A percentile compares a stretch with the other conserved stretches of the same genome.
Conservation (phyloP, 2,797 vertebrate genomes). For the Pipistrellus pygmaeus region DNA sequence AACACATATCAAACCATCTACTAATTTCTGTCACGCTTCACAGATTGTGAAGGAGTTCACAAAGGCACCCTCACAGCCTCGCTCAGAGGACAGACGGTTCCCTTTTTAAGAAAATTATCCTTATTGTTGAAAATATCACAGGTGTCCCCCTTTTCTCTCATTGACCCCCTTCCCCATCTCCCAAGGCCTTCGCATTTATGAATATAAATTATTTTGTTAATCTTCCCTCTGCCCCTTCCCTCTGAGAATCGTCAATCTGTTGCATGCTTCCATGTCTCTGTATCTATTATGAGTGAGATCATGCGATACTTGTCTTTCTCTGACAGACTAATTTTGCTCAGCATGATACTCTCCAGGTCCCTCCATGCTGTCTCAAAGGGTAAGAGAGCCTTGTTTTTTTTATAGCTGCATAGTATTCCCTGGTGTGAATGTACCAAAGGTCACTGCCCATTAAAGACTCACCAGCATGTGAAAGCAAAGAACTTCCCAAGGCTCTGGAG, state of each 20-base stretch:
- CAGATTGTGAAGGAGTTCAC: accelerated
- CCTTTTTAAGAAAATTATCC: not conserved
- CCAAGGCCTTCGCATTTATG: not conserved
- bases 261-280: not conserved
- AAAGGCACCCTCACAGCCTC: accelerated
- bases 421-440: not conserved
- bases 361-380: not conserved
- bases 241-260: not conserved
- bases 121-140: not conserved
- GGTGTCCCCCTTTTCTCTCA: not conserved
- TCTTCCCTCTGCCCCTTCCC: not conserved
- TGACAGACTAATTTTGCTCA: accelerated
- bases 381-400: not conserved
- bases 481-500: too few species aligned
- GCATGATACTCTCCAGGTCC: not conserved
- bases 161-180: too few species aligned
- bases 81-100: not conserved
- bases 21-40: not conserved
- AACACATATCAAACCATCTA: not conserved
- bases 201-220: not conserved
- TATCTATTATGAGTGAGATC: not conserved
- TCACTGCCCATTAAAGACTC: not conserved
- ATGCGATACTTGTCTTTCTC: not conserved
- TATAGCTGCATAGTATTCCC: not conserved
- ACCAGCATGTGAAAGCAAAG: accelerated